Conservation (phyloP, 2,113 vertebrate genomes). For the Festucalex cinctus region DNA sequence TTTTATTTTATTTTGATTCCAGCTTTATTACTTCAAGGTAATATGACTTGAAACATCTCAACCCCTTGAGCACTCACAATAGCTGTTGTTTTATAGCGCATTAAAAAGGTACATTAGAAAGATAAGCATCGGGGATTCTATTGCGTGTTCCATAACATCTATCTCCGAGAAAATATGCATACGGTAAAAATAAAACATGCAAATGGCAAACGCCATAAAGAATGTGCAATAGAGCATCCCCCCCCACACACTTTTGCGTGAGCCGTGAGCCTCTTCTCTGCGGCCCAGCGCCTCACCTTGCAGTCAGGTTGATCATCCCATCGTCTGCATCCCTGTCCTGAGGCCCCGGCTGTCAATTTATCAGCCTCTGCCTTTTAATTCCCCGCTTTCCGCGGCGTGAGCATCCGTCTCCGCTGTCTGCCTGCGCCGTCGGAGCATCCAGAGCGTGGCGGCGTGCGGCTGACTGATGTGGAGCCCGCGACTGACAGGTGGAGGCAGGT, state of each 20-base stretch:
- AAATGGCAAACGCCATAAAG: slow-evolving; percentile 43
- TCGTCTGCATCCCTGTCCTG: slow-evolving; percentile 59
- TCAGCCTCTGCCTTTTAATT: slow-evolving; percentile 66
- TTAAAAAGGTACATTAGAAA: slow-evolving; percentile 2
- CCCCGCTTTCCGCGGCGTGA: slow-evolving; percentile 59
- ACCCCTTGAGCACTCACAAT: slow-evolving; percentile 13
- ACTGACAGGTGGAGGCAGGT: slow-evolving; percentile 45
- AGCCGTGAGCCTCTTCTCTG: slow-evolving; percentile 46
- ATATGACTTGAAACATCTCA: slow-evolving; percentile 40
- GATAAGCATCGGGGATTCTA: slow-evolving; percentile 11
- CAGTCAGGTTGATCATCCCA: slow-evolving; percentile 58
- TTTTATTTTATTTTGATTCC: slow-evolving; percentile 26
- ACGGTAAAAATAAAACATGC: slow-evolving; percentile 38
- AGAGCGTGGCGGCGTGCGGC: slow-evolving; percentile 40
- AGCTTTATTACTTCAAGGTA: slow-evolving; percentile 33
- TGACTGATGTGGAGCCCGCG: slow-evolving; percentile 41
- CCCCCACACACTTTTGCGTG: slow-evolving; percentile 14
- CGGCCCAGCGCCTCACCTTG: slow-evolving; percentile 35
- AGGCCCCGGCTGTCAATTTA: slow-evolving; percentile 68
- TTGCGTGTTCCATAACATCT: slow-evolving; percentile 29
- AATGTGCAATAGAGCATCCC: slow-evolving; percentile 29
- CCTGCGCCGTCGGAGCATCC: slow-evolving; percentile 43
- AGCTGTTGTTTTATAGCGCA: slow-evolving; percentile 32
- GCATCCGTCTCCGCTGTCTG: slow-evolving; percentile 64
- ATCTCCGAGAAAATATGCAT: slow-evolving; percentile 9